Conservation (phyloP, 2,888 invertebrate genomes). For the Polydrusus tereticollis region DNA sequence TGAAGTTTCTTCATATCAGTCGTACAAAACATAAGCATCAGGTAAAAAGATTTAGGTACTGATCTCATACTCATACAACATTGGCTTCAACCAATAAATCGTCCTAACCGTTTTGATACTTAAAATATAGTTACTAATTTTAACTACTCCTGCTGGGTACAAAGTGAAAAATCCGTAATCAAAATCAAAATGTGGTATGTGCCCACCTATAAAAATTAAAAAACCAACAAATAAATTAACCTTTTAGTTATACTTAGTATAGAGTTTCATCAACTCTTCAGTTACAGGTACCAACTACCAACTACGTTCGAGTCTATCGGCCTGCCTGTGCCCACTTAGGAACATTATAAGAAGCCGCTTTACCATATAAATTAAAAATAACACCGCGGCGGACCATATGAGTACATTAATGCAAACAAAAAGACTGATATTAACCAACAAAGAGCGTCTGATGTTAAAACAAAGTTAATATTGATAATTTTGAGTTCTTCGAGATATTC, state of each 20-base stretch:
- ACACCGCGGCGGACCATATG: conserved; percentile 39
- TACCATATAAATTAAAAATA: conserved; percentile 44
- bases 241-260: neutral
- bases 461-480: conserved; percentile 67
- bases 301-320: too few relatives aligned
- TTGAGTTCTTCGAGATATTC: conserved; percentile 63
- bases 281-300: conserved; percentile 1
- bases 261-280: neutral
- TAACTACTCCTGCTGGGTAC: too few relatives aligned
- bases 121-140: too few relatives aligned
- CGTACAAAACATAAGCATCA: too few relatives aligned
- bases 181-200: too few relatives aligned
- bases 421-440: conserved; percentile 50
- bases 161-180: too few relatives aligned
- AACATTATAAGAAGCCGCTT: conserved; percentile 37
- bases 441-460: conserved; percentile 58
- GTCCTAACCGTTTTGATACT: too few relatives aligned
- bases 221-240: neutral
- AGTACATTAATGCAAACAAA: conserved; percentile 44
- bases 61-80: too few relatives aligned
- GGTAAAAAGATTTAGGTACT: too few relatives aligned
- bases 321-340: conserved; percentile 36
- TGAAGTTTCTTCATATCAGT: too few relatives aligned
- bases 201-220: too few relatives aligned
- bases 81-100: too few relatives aligned